phyloP scores from a whole-genome alignment of 2,888 invertebrate species.

The Gymnoscelis rufifasciata region DNA sequence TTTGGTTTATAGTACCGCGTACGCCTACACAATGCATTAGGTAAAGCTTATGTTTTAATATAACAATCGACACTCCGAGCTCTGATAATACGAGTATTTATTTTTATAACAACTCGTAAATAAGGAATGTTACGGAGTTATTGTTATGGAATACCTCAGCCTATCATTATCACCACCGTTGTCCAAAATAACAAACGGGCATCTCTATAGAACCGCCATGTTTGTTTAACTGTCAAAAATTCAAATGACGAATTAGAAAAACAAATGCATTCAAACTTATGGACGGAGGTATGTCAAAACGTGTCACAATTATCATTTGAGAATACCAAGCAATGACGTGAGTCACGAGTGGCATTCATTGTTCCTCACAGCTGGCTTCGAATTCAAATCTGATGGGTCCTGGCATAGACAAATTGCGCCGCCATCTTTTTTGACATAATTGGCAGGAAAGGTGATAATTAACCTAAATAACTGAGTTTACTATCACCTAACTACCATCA shows the following conservation, averaged over 20 bases:
- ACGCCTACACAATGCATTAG: no score
- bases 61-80: no score
- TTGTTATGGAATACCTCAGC: no score
- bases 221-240: conserved; percentile 3
- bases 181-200: no score
- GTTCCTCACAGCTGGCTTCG: conserved; percentile 31
- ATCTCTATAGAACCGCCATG: conserved; percentile 3
- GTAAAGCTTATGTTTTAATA: no score
- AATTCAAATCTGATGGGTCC: conserved; percentile 54
- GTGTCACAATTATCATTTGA: conserved; percentile 31
- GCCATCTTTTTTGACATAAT: conserved; percentile 33
- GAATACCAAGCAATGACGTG: conserved; percentile 20
- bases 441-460: conserved; percentile 32
- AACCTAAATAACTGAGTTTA: not conserved
- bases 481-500: no score
- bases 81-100: no score
- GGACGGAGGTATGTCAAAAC: conserved; percentile 36
- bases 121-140: no score
- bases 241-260: conserved; percentile 15
- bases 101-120: no score
- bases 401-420: conserved; percentile 45
- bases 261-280: conserved; percentile 17
- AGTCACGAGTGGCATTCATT: conserved; percentile 13
- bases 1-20: no score
- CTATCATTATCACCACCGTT: no score